Base-by-base conservation (phyloP, 2,888 invertebrate species). In the Lasioglossum lativentre region DNA sequence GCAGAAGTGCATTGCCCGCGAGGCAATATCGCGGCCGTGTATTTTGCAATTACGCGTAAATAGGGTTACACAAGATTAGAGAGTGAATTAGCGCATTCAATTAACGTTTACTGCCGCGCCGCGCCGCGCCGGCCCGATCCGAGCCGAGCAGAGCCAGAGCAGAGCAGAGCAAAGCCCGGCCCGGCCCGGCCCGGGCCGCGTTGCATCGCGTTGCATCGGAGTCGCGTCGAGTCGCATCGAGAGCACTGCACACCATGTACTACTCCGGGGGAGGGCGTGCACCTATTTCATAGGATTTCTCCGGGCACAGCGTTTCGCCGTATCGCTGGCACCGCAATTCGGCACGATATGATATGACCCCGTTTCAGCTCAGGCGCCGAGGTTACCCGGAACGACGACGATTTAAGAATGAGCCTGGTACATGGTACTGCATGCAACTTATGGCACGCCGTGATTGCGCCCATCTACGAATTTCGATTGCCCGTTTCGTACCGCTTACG, bases 31-130 rank as follows among this genome's bases (percentile, higher is more conserved):
- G 89, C 89, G 90, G 87, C 86, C 86, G 89, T 92, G 92, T 93
- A 94, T 94, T 94, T 93, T 91, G 92, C 92, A 93, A 93, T 94
- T 94, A 92, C 90, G 90, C 92, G 91, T 91, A 93, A 94, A 94
- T 94, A 94, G 92, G 93, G 92, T 92, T 92, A 91, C 91, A 90
- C 91, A 89, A 93, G 93, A 94, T 94, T 94, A 94, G 93, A 93
- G 93, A 90, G 90, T 93, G 93, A 92, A 93, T 94, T 94, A 93
- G 92, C 94, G 93, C 91, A 94, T 94, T 94, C 94, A 94, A 94
- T 95, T 94, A 95, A 94, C 94, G 91, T 93, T 94, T 93, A 93
- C 92, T 91, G 89, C 90, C 90, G 90, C 89, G 86, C 84, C 87
- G 85, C 66, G 45, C 59, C 72, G 76, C 71, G 70, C 16, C 72